Base-by-base conservation (phyloP, 2,888 invertebrate genomes). In the Ypsolopha scabrella region DNA sequence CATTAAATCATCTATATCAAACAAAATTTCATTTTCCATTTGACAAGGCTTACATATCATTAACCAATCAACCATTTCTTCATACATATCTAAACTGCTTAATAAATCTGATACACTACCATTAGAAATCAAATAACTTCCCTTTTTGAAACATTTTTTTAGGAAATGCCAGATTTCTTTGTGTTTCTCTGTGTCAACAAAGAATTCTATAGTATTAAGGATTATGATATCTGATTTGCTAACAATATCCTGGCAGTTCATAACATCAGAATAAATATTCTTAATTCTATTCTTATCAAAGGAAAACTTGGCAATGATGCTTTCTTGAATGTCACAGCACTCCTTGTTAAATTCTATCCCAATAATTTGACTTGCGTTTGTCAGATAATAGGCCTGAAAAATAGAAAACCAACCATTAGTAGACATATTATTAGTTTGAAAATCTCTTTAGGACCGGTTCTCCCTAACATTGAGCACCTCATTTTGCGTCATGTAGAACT, bases 291-390 rank as follows among this genome's bases (percentile, higher is more conserved):
- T 69, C 4, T 53, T 76, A 34, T 82, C 75, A 78, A 89, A 73
- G 41, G 75, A 68, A 61, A 87, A 89, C 62, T 90, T 87, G 0
- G 75, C 64, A 37, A 91, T 71, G 6, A 90, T 87, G 46, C 80
- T 80, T 48, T 86, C 75, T 70, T 92, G 91, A 7, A 93, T 64
- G 46, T 88, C 75, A 74, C 90, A 91, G 52, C 89, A 88, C 51
- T 91, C 90, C 56, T 86, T 74, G 63, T 92, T 92, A 69, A 92
- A 89, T 81, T 93, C 93, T 39, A 93, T 86, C 7, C 93, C 93
- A 55, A 91, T 72, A 48, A 92, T 90, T 57, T 75, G 80, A 9
- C 73, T 67, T 41, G 88, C 87, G 67, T 88, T 87, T 39, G 90
- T 88, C 51, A 88, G 88, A 59, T 88, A 73, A 63, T 89, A 89